A percentile compares a stretch with the other conserved stretches of the same genome.
phyloP scores from a whole-genome alignment of 2,797 vertebrate genomes.

The Argya squamiceps region DNA sequence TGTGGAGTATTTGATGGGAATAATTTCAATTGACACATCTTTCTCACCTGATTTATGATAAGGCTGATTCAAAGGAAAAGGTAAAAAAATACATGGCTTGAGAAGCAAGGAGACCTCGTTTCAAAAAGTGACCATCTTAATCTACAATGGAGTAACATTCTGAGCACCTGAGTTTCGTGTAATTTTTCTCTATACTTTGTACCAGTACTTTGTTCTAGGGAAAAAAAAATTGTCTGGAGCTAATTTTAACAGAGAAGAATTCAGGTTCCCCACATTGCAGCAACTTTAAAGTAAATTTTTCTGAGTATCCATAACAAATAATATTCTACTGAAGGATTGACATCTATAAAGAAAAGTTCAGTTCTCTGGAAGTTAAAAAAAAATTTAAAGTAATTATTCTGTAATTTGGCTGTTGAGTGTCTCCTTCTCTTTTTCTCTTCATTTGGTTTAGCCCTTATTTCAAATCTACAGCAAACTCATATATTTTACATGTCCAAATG shows the following conservation, averaged over 20 bases:
- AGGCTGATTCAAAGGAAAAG: neutral
- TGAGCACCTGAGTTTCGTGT: neutral
- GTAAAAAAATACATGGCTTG: neutral
- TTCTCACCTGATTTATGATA: neutral
- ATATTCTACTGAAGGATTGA: neutral
- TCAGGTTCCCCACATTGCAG: accelerated
- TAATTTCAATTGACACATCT: neutral
- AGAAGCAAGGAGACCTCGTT: neutral
- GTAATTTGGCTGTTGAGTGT: neutral
- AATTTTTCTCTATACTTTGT: neutral
- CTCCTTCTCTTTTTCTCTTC: neutral
- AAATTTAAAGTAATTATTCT: neutral
- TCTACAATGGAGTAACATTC: neutral
- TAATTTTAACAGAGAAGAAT: neutral
- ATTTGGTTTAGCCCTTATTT: neutral
- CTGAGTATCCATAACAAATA: neutral
- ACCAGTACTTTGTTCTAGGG: neutral
- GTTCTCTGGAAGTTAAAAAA: neutral
- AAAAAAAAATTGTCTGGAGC: neutral
- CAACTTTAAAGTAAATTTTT: neutral
- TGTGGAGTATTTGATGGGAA: neutral
- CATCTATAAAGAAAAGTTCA: neutral
- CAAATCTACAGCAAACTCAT: neutral
- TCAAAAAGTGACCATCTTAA: neutral
- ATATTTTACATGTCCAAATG: neutral